Evolutionary conservation across 2,888 invertebrate genomes (phyloP), one percentile per base, ranked within the genome.

Genomic region (Anthrax anthrax): DNA sequence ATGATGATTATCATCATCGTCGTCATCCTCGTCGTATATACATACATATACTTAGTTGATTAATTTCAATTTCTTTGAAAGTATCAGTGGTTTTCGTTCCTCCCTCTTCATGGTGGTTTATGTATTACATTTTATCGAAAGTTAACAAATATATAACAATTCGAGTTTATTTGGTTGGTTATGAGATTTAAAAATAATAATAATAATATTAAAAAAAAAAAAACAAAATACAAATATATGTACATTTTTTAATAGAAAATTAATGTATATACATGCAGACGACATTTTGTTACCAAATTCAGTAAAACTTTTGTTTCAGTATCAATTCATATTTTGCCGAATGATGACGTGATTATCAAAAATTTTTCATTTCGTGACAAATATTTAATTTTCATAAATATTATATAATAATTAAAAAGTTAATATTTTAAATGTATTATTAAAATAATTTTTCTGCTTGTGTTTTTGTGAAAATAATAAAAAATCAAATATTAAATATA

Each of bases 261-360:
- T 32, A 32, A 32, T 12, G 13, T 32, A 32, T 32, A 32, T 23
- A 23, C 23, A 23, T 23, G 23, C 32, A 13, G 34, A 34, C 39
- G 45, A 40, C 37, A 45, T 45, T 32, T 45, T 45, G 40, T 40
- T 45, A 40, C 45, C 12, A 45, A 45, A 45, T 40, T 45, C n/a
- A 29, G n/a, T 13, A 39, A 40, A 40, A 36, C 13, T 34, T 40
- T 37, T n/a, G 45, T 47, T 51, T 68, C 68, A 68, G 68, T 68
- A 65, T 63, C 68, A 66, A 65, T 58, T 62, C 62, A 60, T 56
- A 58, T 59, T 61, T 65, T 62, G 58, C 56, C 56, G 60, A 57
- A 61, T 57, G 55, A 62, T 63, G 63, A 66, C 64, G 63, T 57
- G 54, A n/a, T 39, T 23, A 18, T 39, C 19, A 37, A 23, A n/a